Conservation (phyloP, 2,797 vertebrate genomes). For the Sebastolobus altivelis region DNA sequence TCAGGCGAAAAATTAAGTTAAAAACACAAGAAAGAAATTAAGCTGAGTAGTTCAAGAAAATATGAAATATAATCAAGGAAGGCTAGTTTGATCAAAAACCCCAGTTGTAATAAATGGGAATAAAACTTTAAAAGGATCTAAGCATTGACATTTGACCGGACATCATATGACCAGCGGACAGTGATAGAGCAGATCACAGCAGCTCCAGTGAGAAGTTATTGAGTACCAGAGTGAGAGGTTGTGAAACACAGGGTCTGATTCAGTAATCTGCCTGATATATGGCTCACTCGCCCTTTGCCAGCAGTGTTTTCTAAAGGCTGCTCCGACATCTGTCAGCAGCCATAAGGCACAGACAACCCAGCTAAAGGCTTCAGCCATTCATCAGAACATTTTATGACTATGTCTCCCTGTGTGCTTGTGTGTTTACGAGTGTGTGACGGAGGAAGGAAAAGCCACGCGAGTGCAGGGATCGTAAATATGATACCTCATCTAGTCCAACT, state of each 20-base stretch:
- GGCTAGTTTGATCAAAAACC: too few relatives aligned
- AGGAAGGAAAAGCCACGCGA: conserved; percentile 32
- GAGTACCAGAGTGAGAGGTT: conserved; percentile 40
- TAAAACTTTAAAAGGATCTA: not conserved
- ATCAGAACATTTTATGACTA: conserved; percentile 65
- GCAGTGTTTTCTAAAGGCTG: conserved; percentile 69
- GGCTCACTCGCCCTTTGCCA: conserved; percentile 44
- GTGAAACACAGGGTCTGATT: conserved; percentile 59
- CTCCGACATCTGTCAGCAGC: conserved; percentile 67
- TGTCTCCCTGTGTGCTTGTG: conserved; percentile 37
- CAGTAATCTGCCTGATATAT: conserved; percentile 65
- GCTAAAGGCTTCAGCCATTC: conserved; percentile 56
- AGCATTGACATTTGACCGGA: not conserved
- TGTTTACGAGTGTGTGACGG: conserved; percentile 52
- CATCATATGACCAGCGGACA: not conserved
- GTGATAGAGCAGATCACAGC: conserved; percentile 1
- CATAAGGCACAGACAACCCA: conserved; percentile 58
- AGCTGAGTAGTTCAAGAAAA: not conserved
- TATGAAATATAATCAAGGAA: not conserved
- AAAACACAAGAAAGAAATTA: not conserved
- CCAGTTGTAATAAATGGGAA: conserved; percentile 4
- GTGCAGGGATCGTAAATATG: conserved; percentile 46
- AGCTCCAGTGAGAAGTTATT: conserved; percentile 29
- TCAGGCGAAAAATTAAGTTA: not conserved
- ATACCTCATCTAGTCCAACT: conserved; percentile 29